Conservation (phyloP, 2,888 invertebrate species). For the Luperina testacea region DNA sequence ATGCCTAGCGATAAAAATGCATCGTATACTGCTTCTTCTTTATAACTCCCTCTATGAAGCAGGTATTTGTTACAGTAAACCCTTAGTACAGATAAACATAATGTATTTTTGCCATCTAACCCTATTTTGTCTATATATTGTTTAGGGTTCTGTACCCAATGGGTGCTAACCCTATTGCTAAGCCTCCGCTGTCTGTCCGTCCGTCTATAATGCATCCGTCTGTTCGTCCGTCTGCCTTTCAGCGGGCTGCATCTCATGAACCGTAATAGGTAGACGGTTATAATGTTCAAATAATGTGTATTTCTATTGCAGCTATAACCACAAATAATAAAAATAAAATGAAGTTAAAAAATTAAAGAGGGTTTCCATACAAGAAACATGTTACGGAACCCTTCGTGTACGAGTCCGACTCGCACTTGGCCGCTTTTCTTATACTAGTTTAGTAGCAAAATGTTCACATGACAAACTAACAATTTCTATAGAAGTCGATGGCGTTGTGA, state of each 20-base stretch:
- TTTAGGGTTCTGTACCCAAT: background rate
- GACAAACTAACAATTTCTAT: background rate
- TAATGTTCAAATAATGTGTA: no score
- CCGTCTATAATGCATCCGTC: no score
- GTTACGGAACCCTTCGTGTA: background rate
- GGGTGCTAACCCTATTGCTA: background rate
- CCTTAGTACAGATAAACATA: background rate
- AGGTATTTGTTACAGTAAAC: background rate
- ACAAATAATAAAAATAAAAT: no score
- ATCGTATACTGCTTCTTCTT: background rate
- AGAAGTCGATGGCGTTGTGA: background rate
- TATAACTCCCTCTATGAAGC: background rate
- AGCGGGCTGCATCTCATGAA: no score
- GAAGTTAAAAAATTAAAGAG: no score
- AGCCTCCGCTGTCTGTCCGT: no score
- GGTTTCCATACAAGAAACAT: no score
- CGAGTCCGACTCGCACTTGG: background rate
- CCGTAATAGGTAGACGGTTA: no score
- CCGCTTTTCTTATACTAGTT: background rate
- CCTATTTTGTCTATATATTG: background rate
- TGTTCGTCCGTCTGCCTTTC: no score
- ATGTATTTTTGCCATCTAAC: background rate
- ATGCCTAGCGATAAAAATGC: background rate
- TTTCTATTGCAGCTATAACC: no score
- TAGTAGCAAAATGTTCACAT: background rate